Base-by-base conservation (phyloP, 2,888 invertebrate species). In the Parapristionchus giblindavisi region DNA sequence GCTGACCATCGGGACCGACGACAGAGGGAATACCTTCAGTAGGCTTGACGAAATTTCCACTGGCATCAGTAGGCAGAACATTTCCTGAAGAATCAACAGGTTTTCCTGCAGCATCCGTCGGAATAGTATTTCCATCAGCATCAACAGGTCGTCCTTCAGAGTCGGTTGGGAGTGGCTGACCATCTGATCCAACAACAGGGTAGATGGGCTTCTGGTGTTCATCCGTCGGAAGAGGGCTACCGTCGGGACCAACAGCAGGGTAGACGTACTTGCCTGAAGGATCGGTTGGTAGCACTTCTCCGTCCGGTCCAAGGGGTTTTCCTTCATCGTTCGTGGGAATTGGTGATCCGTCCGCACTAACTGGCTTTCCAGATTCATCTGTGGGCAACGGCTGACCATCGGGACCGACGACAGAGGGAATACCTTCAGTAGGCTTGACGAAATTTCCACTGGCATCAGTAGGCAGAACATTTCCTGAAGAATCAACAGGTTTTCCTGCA, bases 131-230 rank as follows among this genome's bases (percentile, higher is more conserved):
- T 70, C 70, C 70, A n/a, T 70, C 70, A 5, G 70, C 54, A 8
- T 61, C 75, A 27, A 81, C 74, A 52, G 58, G 75, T 54, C 68
- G 61, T 32, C 78, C 78, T 54, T 17, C 75, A 1, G 78, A 75
- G 17, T 83, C 80, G n/a, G 82, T 84, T 8, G 72, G 72, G 14
- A 80, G 75, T 2, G 76, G 76, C 72, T 77, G 74, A 14, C 79
- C 81, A 60, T 85, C 80, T 17, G 77, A 75, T 1, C 79, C 82
- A 32, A 83, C 48, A 40, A 81, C 74, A 3, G 81, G 81, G 52
- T 52, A 58, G 54, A 34, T 52, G 38, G 32, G 65, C 63, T 51
- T 51, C 38, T 32, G 43, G 56, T 29, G 54, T 2, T 21, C 54
- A n/a, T 83, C 80, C 36, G 79, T 81, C 24, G 78, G 77, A 17